Evolutionary conservation across 2,888 invertebrate species (phyloP).

Genomic region (Lasioglossum villosulum): DNA sequence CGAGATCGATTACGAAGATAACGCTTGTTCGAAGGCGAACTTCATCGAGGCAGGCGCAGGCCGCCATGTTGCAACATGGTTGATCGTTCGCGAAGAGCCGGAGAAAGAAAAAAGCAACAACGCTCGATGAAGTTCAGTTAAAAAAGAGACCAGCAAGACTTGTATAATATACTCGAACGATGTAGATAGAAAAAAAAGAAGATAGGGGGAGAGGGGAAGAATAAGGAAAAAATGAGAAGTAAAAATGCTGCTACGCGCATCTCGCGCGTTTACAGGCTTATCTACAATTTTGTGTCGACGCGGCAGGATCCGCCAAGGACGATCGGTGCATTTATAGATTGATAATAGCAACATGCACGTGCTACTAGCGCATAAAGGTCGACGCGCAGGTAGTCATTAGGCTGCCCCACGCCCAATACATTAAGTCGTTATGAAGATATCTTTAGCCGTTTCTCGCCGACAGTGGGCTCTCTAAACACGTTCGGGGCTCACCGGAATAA

Average conservation of each 20-base stretch:
- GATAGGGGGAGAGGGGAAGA: too few relatives aligned
- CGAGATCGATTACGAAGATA: slow-evolving; percentile 2
- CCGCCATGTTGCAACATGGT: slow-evolving; percentile 21
- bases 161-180: slow-evolving; percentile 6
- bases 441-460: slow-evolving; percentile 73
- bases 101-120: neutral
- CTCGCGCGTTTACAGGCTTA: slow-evolving; percentile 34
- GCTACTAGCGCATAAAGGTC: slow-evolving; percentile 66
- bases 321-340: slow-evolving; percentile 60
- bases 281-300: slow-evolving; percentile 31
- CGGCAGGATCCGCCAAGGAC: slow-evolving; percentile 46
- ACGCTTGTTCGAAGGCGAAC: slow-evolving; percentile 15
- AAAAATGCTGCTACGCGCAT: slow-evolving; percentile 23
- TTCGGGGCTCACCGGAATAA: slow-evolving; percentile 46
- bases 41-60: neutral
- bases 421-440: slow-evolving; percentile 81
- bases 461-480: slow-evolving; percentile 59
- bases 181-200: neutral
- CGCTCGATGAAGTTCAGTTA: neutral
- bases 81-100: neutral
- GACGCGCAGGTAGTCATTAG: slow-evolving; percentile 77
- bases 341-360: slow-evolving; percentile 64
- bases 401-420: slow-evolving; percentile 75
- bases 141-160: neutral
- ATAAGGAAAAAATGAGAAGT: neutral